Base-by-base conservation (phyloP, 2,888 invertebrate genomes). In the Yponomeuta plumbellus region DNA sequence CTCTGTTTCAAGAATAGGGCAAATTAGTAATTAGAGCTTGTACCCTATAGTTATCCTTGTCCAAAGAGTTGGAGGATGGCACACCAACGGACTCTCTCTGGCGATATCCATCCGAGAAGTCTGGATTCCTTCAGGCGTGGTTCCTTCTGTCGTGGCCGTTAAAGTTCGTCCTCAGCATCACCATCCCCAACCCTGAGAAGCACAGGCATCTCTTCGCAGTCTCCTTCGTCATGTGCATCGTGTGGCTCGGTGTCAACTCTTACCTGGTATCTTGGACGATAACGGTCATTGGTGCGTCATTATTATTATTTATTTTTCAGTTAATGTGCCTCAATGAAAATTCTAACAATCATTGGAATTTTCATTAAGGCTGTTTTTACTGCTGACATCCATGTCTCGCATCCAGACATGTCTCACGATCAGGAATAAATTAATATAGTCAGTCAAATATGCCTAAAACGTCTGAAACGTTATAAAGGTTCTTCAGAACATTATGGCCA, bases 211-310 rank as follows among this genome's bases (percentile, higher is more conserved):
- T 93, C 70, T 97, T 95, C 79, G 95, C 97, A 0, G 61, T 96
- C 0, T 94, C 97, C 0, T 98, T 98, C 79, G 70, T 96, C n/a
- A 95, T 97, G 94, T 97, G 97, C 77, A 94, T 97, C 34, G 81
- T 96, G 1, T 97, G 96, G 94, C 96, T 98, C 70, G 98, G 96
- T 2, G 81, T 91, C 1, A 94, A 97, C 71, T 96, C 98, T 0
- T 98, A 97, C 78, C 75, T 97, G 66, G 95, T 97, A 34, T 95
- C 98, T 0, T 98, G 98, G 98, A 97, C 97, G 94, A 95, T 98
- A 80, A 94, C 97, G 39, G 92, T 96, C 4, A 94, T 97, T 71
- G 98, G 98, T 96, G 81, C 83, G 85, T 61, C 11, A 23, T n/a
- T n/a, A n/a, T n/a, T n/a, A n/a, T n/a, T n/a, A n/a, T n/a, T n/a